phyloP scores from a whole-genome alignment of 2,797 vertebrate genomes.

The Eulemur albifrons region DNA sequence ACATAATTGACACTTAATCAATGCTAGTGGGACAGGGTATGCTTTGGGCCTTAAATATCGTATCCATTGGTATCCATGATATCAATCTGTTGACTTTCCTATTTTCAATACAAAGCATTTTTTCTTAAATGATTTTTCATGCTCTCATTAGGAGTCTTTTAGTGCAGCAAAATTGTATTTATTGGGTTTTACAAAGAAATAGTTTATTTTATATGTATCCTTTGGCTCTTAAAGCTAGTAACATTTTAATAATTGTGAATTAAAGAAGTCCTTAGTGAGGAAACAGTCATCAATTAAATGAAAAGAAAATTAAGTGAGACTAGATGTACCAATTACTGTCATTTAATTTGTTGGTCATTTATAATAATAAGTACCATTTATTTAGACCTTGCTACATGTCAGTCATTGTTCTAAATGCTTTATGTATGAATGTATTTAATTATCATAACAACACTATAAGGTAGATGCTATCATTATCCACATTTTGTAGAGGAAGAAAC shows the following conservation, averaged over 20 bases:
- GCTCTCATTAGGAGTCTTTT: background rate
- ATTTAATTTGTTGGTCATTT: background rate
- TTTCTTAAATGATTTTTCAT: background rate
- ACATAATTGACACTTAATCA: background rate
- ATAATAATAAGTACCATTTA: background rate
- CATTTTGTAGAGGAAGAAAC: background rate
- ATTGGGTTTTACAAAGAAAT: background rate
- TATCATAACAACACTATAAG: background rate
- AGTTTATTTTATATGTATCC: background rate
- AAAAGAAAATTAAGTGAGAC: background rate
- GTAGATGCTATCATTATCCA: background rate
- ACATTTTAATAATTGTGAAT: background rate
- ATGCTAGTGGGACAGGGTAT: background rate
- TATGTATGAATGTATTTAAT: background rate
- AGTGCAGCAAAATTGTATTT: background rate
- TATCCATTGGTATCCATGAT: background rate
- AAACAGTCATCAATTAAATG: background rate
- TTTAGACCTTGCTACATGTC: background rate
- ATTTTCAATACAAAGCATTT: background rate
- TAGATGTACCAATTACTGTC: background rate
- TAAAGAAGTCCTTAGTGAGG: background rate
- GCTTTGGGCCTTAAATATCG: background rate
- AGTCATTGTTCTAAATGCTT: background rate
- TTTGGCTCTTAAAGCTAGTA: background rate
- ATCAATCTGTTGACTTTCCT: background rate